Evolutionary conservation across 2,888 invertebrate genomes (phyloP).

Genomic region (Pyralis farinalis): DNA sequence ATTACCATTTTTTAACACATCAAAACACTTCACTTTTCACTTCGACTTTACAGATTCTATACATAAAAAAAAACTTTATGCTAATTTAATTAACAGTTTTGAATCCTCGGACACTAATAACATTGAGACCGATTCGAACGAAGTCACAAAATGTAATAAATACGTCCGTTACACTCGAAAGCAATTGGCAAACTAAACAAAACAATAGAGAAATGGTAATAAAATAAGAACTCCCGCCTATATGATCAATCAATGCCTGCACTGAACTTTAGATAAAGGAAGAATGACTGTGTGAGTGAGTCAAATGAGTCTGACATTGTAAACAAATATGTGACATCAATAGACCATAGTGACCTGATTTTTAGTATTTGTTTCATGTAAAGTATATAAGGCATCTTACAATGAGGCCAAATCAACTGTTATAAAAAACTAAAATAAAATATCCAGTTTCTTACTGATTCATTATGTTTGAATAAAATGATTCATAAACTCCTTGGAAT

Average conservation of each 20-base stretch:
- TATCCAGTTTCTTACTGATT: too few relatives aligned
- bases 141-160: constrained; percentile 2
- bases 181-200: constrained; percentile 42
- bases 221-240: constrained; percentile 31
- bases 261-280: constrained; percentile 42
- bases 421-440: too few relatives aligned
- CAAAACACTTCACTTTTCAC: constrained; percentile 31
- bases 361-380: too few relatives aligned
- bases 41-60: constrained; percentile 51
- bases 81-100: background rate
- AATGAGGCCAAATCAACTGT: too few relatives aligned
- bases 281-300: constrained; percentile 33
- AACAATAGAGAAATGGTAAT: constrained; percentile 36
- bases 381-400: too few relatives aligned
- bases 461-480: too few relatives aligned
- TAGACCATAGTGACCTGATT: constrained; percentile 18
- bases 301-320: constrained; percentile 20
- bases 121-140: too few relatives aligned
- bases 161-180: constrained; percentile 41
- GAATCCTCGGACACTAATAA: too few relatives aligned
- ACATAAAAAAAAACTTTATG: constrained; percentile 3
- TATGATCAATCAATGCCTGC: constrained; percentile 36
- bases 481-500: constrained; percentile 11
- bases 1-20: constrained; percentile 62
- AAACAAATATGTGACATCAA: constrained; percentile 1